Base-by-base conservation (phyloP, 2,113 vertebrate species). In the Pontoporia blainvillei region DNA sequence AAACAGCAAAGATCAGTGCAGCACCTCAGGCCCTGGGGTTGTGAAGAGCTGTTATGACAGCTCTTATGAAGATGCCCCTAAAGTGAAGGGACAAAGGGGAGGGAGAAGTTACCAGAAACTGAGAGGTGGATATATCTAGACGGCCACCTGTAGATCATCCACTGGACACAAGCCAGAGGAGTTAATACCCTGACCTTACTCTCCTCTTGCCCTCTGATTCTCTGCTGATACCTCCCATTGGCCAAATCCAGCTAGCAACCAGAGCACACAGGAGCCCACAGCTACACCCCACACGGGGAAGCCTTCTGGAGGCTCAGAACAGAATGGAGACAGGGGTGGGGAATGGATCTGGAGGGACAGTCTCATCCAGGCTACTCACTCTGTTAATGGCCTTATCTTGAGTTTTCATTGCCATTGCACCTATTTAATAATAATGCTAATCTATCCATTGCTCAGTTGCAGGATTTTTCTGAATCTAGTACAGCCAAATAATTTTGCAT, bases 391-490 rank as follows among this genome's bases (percentile, higher is more conserved):
- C 6, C 75, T 79, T 21, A 8, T 73, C 57, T 69, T 86, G 59
- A 92, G 87, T 75, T 67, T 27, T 49, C 69, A 88, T 21, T 79
- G 41, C 3, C 83, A 29, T 41, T 52, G 27, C 12, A 46, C 29
- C 72, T 88, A 27, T 41, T 73, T 61, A 69, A 73, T 36, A 83
- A 52, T 25, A 86, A 93, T 10, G 13, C 12, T 49, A 90, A 73
- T 41, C 44, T 72, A 73, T 34, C 62, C 66, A 69, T 15, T 79
- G 78, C n/a, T 96, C 52, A 67, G 8, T 20, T 44, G 86, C 12
- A 90, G 46, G 75, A 86, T 59, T 73, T 89, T 92, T 86, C 59
- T 84, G 69, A 93, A 82, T 91, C 39, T 8, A 86, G 66, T n/a
- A 41, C 54, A 15, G 49, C 34, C 75, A 79, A 89, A 71, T 69